A percentile compares a stretch with the other conserved stretches of the same genome.
Evolutionary conservation across 2,888 invertebrate species (phyloP).

Genomic region (Alloscopus bannaensis): DNA sequence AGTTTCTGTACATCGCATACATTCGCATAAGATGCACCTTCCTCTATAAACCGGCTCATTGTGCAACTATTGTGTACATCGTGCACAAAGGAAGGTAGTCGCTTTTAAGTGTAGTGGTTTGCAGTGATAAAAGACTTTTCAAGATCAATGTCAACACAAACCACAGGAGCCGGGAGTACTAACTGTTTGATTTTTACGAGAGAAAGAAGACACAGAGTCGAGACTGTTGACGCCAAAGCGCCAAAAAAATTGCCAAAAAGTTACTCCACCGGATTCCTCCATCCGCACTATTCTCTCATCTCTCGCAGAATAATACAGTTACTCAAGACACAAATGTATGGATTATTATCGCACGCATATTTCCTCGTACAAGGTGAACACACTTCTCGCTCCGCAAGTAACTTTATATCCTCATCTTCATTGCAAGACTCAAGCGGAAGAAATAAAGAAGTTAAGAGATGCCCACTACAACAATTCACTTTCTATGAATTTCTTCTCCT

Average conservation of each 20-base stretch:
- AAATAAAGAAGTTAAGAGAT: conserved; percentile 14
- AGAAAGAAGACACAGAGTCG: conserved; percentile 39
- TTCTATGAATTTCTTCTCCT: too few species aligned
- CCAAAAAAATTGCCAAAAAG: conserved; percentile 49
- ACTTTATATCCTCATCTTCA: too few species aligned
- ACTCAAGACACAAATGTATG: too few species aligned
- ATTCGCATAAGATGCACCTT: too few species aligned
- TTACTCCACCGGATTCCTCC: conserved; percentile 53
- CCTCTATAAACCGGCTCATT: too few species aligned
- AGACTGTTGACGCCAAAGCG: conserved; percentile 50
- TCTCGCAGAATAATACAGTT: background rate
- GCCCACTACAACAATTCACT: background rate
- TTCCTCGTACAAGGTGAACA: too few species aligned
- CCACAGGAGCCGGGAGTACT: background rate
- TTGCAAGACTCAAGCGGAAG: background rate
- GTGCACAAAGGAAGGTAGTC: too few species aligned
- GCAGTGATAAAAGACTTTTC: conserved; percentile 21
- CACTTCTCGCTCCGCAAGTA: too few species aligned
- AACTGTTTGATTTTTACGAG: background rate
- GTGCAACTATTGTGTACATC: too few species aligned
- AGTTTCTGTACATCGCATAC: too few species aligned
- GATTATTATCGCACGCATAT: too few species aligned
- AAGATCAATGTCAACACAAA: conserved; percentile 39
- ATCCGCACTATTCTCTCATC: background rate
- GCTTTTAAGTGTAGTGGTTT: too few species aligned